These are phyloP conservation scores for Sisyra nigra DNA, from an alignment of 2,888 invertebrate species.

Conservation along the genomic window DNA sequence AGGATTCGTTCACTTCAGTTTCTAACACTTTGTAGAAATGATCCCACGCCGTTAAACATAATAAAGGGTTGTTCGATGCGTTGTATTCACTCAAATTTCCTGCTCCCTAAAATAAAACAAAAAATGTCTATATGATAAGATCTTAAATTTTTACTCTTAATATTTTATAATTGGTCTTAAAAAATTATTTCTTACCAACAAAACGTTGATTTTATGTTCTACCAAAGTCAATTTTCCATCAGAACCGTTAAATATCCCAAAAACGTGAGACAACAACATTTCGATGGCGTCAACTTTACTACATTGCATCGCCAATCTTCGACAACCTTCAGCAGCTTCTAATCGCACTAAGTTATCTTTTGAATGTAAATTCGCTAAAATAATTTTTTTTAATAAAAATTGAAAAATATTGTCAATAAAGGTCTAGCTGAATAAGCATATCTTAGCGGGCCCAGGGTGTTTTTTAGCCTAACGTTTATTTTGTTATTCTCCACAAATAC, in stretches of 20 bases:
- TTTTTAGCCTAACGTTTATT: too few relatives aligned
- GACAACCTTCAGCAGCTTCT: slow-evolving; percentile 58
- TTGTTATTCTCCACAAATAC: too few relatives aligned
- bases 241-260: slow-evolving; percentile 72
- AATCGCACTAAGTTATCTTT: slow-evolving; percentile 64
- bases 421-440: too few relatives aligned
- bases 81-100: slow-evolving; percentile 58
- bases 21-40: slow-evolving; percentile 66
- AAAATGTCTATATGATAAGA: slow-evolving; percentile 2
- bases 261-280: slow-evolving; percentile 49
- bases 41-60: slow-evolving; percentile 43
- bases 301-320: slow-evolving; percentile 54
- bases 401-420: too few relatives aligned
- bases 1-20: slow-evolving; percentile 84
- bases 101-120: slow-evolving; percentile 34
- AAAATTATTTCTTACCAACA: slow-evolving; percentile 39
- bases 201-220: slow-evolving; percentile 74
- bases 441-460: too few relatives aligned
- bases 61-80: slow-evolving; percentile 37
- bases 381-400: too few relatives aligned
- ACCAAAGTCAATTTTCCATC: slow-evolving; percentile 81
- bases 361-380: slow-evolving; percentile 62
- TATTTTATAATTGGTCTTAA: too few relatives aligned
- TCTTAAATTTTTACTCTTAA: slow-evolving; percentile 4
- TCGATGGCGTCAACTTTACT: slow-evolving; percentile 46